Conservation (phyloP, 2,113 vertebrate species). For the Oreochromis spilurus region DNA sequence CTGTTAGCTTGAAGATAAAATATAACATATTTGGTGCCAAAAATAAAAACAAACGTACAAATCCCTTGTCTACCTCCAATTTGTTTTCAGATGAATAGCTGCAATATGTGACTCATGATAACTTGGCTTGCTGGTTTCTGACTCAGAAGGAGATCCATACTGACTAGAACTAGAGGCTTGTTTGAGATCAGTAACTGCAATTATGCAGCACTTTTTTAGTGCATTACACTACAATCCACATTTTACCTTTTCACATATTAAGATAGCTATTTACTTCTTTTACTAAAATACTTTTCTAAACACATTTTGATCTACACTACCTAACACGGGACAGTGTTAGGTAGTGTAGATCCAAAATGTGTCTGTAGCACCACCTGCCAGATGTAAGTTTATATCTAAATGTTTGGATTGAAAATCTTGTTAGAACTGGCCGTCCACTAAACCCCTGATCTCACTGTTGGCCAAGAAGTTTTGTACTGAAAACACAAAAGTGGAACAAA, state of each 20-base stretch:
- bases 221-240: background rate
- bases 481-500: background rate
- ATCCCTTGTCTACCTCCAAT: background rate
- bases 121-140: background rate
- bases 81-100: background rate
- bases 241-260: background rate
- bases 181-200: background rate
- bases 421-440: background rate
- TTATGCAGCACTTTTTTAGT: background rate
- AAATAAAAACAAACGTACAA: background rate
- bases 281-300: background rate
- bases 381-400: background rate
- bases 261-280: background rate
- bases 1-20: background rate
- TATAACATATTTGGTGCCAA: slow-evolving; percentile 15
- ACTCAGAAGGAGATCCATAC: background rate
- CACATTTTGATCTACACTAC: too few species aligned
- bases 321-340: background rate
- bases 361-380: background rate
- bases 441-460: background rate
- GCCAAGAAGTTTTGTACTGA: background rate
- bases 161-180: background rate
- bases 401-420: background rate
- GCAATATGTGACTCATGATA: background rate
- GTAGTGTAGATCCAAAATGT: background rate